Evolutionary conservation across 1,140 invertebrate species (phyloP).

Genomic region (Vanessa atalanta): DNA sequence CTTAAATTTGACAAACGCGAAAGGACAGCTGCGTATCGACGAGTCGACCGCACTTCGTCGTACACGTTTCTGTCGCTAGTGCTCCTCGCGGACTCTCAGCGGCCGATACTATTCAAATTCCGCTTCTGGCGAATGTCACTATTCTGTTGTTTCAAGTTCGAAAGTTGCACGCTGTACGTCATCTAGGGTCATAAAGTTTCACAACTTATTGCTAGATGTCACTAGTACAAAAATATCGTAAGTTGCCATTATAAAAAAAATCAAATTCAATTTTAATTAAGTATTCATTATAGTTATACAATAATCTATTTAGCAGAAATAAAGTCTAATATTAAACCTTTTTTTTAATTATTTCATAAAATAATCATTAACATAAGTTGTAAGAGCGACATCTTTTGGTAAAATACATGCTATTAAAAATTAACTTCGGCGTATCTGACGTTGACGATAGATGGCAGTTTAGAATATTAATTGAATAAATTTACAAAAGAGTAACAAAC

Average conservation of each 20-base stretch:
- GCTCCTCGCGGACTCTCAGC: constrained; percentile 38
- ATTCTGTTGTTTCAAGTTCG: constrained; percentile 67
- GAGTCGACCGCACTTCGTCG: constrained; percentile 79
- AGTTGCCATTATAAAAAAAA: constrained; percentile 25
- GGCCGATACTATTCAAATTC: constrained; percentile 68
- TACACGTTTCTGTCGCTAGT: constrained; percentile 75
- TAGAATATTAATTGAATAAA: neutral
- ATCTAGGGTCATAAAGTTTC: constrained; percentile 37
- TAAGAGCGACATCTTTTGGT: neutral
- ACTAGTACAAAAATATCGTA: constrained; percentile 7
- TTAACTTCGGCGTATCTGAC: neutral
- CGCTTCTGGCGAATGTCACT: constrained; percentile 63
- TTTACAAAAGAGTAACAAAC: too few relatives aligned
- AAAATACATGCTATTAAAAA: too few relatives aligned
- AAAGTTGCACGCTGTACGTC: constrained; percentile 64
- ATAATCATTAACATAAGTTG: neutral
- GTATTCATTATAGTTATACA: neutral
- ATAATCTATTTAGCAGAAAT: neutral
- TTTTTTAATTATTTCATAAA: too few relatives aligned
- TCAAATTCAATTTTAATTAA: neutral
- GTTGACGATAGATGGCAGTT: neutral
- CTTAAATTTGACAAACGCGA: constrained; percentile 72
- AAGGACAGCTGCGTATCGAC: constrained; percentile 77
- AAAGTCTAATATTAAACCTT: too few relatives aligned
- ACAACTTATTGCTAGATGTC: constrained; percentile 40